These are phyloP conservation scores for Rhinoderma darwinii DNA, from an alignment of 2,113 vertebrate species.

Conservation along the genomic window DNA sequence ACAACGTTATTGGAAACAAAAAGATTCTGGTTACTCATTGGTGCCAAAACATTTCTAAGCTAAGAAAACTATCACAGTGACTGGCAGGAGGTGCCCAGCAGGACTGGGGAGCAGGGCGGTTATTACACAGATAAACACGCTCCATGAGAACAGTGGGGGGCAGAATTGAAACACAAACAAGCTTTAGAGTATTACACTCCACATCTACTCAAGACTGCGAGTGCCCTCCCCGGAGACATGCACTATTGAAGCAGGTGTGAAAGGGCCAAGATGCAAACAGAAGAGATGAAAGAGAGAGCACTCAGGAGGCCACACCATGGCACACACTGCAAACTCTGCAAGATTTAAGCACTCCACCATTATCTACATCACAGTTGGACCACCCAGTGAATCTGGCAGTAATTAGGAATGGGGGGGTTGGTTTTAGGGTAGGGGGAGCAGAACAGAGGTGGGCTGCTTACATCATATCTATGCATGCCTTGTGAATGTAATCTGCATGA, in stretches of 20 bases:
- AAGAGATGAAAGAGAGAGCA: slow-evolving; percentile 68
- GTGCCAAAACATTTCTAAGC: neutral
- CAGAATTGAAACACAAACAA: slow-evolving; percentile 40
- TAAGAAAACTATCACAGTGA: slow-evolving; percentile 31
- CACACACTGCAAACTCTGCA: slow-evolving; percentile 63
- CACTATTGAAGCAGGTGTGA: slow-evolving; percentile 72
- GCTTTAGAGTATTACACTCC: slow-evolving; percentile 39
- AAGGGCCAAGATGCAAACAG: slow-evolving; percentile 68
- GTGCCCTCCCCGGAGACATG: slow-evolving; percentile 57
- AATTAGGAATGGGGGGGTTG: slow-evolving; percentile 66
- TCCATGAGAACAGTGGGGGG: slow-evolving; percentile 51
- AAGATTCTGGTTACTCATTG: neutral
- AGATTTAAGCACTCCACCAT: slow-evolving; percentile 67
- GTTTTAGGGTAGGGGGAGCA: slow-evolving; percentile 51
- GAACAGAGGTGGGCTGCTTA: slow-evolving; percentile 70
- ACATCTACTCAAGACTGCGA: slow-evolving; percentile 34
- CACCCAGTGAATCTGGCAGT: slow-evolving; percentile 77
- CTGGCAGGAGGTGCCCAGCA: neutral
- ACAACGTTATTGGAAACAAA: slow-evolving; percentile 46
- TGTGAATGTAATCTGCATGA: slow-evolving; percentile 71
- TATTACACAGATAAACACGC: neutral
- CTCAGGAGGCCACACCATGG: slow-evolving; percentile 69
- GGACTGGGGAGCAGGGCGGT: slow-evolving; percentile 42
- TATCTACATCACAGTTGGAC: slow-evolving; percentile 77
- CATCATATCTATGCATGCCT: slow-evolving; percentile 76